These are phyloP conservation scores for Latheticus oryzae DNA, from an alignment of 2,888 invertebrate species.

Conservation along the genomic window DNA sequence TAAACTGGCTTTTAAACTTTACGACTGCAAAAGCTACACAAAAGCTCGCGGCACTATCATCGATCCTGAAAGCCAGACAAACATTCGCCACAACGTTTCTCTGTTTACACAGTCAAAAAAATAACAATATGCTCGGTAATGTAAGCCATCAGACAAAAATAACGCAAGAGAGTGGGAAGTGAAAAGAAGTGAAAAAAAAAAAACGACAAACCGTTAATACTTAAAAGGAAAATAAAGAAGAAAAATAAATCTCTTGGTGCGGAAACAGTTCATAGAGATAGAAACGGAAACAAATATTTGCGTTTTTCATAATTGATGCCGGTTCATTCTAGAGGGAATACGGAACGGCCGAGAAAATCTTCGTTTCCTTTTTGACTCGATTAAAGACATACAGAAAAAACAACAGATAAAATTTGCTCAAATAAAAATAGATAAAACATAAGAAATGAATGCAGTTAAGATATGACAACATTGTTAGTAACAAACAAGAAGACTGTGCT, in stretches of 20 bases:
- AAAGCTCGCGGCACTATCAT: slow-evolving; percentile 30
- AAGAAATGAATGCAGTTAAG: slow-evolving; percentile 55
- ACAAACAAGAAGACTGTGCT: slow-evolving; percentile 54
- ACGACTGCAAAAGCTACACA: slow-evolving; percentile 44
- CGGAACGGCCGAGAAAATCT: slow-evolving; percentile 20
- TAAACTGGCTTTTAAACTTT: slow-evolving; percentile 54
- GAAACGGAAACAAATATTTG: slow-evolving; percentile 37
- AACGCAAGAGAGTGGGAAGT: no score
- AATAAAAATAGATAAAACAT: slow-evolving; percentile 39
- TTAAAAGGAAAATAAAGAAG: slow-evolving; percentile 6
- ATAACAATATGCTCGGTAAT: slow-evolving; percentile 1
- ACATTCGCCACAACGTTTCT: slow-evolving; percentile 14
- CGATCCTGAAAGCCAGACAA: slow-evolving; percentile 23
- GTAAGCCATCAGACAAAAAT: slow-evolving; percentile 6
- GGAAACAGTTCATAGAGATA: slow-evolving; percentile 28
- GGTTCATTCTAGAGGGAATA: slow-evolving; percentile 19
- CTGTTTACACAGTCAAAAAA: slow-evolving; percentile 6
- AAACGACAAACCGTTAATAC: slow-evolving; percentile 11
- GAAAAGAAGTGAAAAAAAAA: no score
- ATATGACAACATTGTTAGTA: slow-evolving; percentile 59
- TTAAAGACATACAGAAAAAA: slow-evolving; percentile 16
- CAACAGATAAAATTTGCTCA: slow-evolving; percentile 17
- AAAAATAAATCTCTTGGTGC: slow-evolving; percentile 19
- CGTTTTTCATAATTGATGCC: slow-evolving; percentile 35
- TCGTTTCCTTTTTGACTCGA: slow-evolving; percentile 23